phyloP scores from a whole-genome alignment of 2,797 vertebrate genomes.

The Microhierax caerulescens region DNA sequence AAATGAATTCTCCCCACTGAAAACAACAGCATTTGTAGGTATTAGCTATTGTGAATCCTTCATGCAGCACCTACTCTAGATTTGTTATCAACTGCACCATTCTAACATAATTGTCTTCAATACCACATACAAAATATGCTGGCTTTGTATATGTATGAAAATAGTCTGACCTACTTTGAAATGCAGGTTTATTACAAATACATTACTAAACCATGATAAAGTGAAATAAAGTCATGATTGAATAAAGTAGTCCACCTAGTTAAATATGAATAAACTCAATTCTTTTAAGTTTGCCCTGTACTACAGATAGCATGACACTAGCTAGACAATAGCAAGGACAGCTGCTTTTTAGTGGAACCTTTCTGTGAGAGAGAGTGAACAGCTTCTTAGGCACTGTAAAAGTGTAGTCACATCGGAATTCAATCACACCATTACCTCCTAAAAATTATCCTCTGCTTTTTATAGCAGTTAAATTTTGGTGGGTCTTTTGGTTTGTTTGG shows the following conservation, averaged over 20 bases:
- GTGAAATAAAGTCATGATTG: neutral
- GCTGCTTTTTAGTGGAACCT: neutral
- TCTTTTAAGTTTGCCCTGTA: neutral
- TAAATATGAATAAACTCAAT: neutral
- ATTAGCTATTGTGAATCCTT: neutral
- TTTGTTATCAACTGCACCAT: neutral
- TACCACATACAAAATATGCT: neutral
- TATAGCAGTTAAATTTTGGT: neutral
- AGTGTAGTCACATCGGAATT: neutral
- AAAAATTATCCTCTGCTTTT: neutral
- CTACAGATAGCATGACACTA: neutral
- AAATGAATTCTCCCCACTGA: neutral
- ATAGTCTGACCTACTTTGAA: neutral
- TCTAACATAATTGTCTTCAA: neutral
- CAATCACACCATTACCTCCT: neutral
- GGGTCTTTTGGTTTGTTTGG: no score
- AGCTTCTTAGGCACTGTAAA: neutral
- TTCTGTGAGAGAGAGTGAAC: neutral
- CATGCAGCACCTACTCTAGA: neutral
- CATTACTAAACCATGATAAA: neutral
- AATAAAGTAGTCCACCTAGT: neutral
- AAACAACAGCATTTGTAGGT: neutral
- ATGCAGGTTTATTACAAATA: neutral
- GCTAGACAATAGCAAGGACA: neutral
- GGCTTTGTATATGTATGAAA: neutral